Evolutionary conservation across 2,888 invertebrate genomes (phyloP), one percentile per base, ranked within the genome.

Genomic region (Helicoverpa assulta): DNA sequence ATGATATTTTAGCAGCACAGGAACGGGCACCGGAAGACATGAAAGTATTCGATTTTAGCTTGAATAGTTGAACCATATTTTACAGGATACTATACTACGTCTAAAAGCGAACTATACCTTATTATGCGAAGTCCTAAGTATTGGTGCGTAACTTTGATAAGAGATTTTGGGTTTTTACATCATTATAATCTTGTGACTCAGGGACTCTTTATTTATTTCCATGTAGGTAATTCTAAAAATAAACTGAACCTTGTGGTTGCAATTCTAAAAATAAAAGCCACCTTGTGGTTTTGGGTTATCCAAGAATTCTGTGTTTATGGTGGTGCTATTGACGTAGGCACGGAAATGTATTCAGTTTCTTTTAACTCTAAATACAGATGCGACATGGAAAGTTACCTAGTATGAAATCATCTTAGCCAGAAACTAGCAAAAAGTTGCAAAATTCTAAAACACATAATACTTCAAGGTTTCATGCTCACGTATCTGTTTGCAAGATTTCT

Each of bases 11-110:
- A 47, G 40, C 5, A 62, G 10, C 72, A 70, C 72, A 64, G 51
- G 37, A 64, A 26, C 78, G 47, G 58, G 64, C 50, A 70, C 59
- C 18, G n/a, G 53, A 58, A 70, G 52, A 77, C 78, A 77, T 74
- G 78, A 47, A 76, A 40, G 10, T 60, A 59, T 56, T 37, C 37
- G 4, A 12, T 59, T 52, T 57, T 40, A 16, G 54, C 5, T 43
- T 14, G 16, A n/a, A n/a, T 5, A n/a, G 5, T 47, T 47, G 40
- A 40, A 40, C 4, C 0, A 40, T 33, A 33, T 40, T 40, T 40
- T 40, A 4, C 4, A 14, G 40, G 14, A 14, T 10, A 26, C 26
- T 3, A 26, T 26, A 26, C 26, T 26, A 26, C 26, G 26, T 26
- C 26, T 40, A 4, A 10, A 4, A 40, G 40, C 12, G 4, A 40